phyloP scores from a whole-genome alignment of 1,140 invertebrate genomes.

The Euura lappo region DNA sequence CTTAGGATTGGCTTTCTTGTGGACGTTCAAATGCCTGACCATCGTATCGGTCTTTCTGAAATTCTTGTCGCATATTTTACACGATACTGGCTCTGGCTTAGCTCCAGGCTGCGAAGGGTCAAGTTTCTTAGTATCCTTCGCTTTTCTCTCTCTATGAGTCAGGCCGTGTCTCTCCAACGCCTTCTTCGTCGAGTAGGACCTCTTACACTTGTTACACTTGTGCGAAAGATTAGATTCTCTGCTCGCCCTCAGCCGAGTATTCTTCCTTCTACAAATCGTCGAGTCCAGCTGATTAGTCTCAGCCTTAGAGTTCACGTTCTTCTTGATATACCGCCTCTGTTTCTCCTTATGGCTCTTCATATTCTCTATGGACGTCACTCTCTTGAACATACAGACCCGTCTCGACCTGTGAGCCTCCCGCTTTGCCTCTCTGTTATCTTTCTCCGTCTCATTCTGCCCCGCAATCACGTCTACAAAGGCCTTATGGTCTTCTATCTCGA shows the following conservation, averaged over 20 bases:
- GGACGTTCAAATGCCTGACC: slow-evolving; percentile 49
- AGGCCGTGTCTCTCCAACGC: slow-evolving; percentile 35
- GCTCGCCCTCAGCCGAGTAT: slow-evolving; percentile 8
- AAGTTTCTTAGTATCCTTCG: slow-evolving; percentile 36
- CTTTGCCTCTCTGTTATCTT: slow-evolving; percentile 19
- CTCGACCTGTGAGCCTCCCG: slow-evolving; percentile 33
- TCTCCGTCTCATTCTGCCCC: slow-evolving; percentile 26
- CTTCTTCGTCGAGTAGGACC: slow-evolving; percentile 36
- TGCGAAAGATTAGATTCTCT: slow-evolving; percentile 20
- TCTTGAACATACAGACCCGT: slow-evolving; percentile 42
- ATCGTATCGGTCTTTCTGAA: slow-evolving; percentile 48
- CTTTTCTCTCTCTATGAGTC: slow-evolving; percentile 32
- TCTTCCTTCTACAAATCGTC: slow-evolving; percentile 17
- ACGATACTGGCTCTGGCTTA: slow-evolving; percentile 36
- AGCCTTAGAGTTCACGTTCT: slow-evolving; percentile 29
- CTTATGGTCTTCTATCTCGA: background rate
- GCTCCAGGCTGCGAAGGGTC: slow-evolving; percentile 35
- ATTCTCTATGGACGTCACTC: slow-evolving; percentile 50
- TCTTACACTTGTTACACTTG: slow-evolving; percentile 35
- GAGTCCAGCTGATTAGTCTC: slow-evolving; percentile 26
- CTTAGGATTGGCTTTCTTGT: slow-evolving; percentile 46
- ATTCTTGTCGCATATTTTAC: slow-evolving; percentile 48
- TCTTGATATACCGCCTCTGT: slow-evolving; percentile 49
- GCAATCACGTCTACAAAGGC: background rate
- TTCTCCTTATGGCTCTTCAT: slow-evolving; percentile 44